Evolutionary conservation across 2,113 vertebrate genomes (phyloP).

Genomic region (Ceuthmochares aereus): DNA sequence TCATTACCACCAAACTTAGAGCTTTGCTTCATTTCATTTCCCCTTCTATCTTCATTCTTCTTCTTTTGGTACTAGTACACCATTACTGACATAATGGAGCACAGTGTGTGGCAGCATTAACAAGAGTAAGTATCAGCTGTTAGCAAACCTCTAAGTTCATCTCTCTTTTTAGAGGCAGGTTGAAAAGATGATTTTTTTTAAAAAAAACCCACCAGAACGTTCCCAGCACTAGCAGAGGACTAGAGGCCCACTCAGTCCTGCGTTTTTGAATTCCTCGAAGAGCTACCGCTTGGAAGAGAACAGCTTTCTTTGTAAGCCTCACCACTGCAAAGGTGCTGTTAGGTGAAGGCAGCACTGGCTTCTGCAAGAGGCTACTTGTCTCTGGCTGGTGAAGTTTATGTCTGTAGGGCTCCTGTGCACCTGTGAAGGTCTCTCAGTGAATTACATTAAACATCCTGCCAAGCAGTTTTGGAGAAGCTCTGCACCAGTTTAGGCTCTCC

Average conservation of each 20-base stretch:
- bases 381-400: background rate
- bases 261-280: background rate
- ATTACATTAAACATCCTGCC: background rate
- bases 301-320: background rate
- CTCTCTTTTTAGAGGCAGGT: background rate
- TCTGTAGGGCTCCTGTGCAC: background rate
- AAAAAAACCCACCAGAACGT: background rate
- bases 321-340: background rate
- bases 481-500: background rate
- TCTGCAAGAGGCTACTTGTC: background rate
- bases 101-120: background rate
- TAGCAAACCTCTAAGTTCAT: background rate
- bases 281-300: background rate
- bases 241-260: background rate
- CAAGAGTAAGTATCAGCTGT: background rate
- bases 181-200: background rate
- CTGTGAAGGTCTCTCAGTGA: background rate
- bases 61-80: background rate
- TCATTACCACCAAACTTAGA: background rate
- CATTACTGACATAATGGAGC: accelerated
- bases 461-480: background rate
- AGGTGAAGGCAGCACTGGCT: background rate
- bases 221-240: background rate
- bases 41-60: background rate
- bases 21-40: background rate